Evolutionary conservation across 92 coral and sea anemone species (phyloP).

Genomic region (Blastomussa wellsi): DNA sequence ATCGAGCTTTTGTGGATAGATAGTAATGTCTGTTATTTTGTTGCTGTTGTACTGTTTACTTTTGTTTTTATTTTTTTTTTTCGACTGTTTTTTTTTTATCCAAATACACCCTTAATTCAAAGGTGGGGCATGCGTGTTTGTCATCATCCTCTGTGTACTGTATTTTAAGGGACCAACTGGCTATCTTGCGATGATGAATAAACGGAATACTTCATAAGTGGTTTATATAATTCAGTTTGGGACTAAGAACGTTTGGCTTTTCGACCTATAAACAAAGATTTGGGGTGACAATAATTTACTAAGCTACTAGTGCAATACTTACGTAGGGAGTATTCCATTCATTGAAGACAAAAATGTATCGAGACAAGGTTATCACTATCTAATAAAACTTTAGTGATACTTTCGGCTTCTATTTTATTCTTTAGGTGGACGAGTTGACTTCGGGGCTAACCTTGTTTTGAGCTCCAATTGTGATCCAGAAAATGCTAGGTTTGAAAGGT

Average conservation of each 20-base stretch:
- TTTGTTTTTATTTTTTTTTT: too few relatives aligned
- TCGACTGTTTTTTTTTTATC: too few relatives aligned
- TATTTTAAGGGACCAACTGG: background rate
- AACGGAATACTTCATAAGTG: background rate
- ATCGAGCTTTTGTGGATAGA: background rate
- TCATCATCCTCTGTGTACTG: background rate
- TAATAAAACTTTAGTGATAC: too few relatives aligned
- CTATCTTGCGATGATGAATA: background rate
- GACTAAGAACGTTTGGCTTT: too few relatives aligned
- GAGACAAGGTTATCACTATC: background rate
- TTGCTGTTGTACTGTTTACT: too few relatives aligned
- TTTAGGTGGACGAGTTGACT: constrained; percentile 23
- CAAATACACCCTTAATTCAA: background rate
- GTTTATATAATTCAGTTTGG: too few relatives aligned
- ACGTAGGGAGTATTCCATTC: too few relatives aligned
- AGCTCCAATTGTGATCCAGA: constrained; percentile 18
- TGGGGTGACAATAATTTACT: too few relatives aligned
- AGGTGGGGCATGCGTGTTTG: background rate
- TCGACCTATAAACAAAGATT: too few relatives aligned
- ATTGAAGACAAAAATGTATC: background rate
- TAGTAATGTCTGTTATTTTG: too few relatives aligned
- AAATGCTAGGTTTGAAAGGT: constrained; percentile 30
- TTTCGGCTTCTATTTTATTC: background rate
- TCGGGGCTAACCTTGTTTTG: constrained; percentile 7
- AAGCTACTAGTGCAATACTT: too few relatives aligned